Evolutionary conservation across 2,113 vertebrate genomes (phyloP).

Genomic region (Gobio gobio): DNA sequence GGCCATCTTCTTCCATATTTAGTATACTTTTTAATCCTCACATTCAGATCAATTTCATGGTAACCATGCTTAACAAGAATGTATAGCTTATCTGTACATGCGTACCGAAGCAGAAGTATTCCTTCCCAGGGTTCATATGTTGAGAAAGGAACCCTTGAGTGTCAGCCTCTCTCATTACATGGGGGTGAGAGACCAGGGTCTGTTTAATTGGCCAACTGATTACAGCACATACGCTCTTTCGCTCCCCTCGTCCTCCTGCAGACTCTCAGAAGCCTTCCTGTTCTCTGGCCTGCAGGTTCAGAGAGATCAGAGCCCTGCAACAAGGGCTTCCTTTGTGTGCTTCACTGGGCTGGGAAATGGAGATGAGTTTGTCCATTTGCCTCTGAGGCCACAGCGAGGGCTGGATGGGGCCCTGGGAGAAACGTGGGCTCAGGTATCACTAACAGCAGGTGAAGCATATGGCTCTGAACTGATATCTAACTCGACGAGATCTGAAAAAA

Average conservation of each 20-base stretch:
- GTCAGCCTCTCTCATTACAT: slow-evolving; percentile 64
- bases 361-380: slow-evolving; percentile 72
- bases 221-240: slow-evolving; percentile 55
- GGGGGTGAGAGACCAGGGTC: slow-evolving; percentile 65
- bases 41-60: neutral
- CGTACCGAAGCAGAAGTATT: neutral
- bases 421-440: slow-evolving; percentile 55
- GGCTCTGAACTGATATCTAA: slow-evolving; percentile 15
- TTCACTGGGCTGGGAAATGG: slow-evolving; percentile 70
- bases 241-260: slow-evolving; percentile 47
- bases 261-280: slow-evolving; percentile 57
- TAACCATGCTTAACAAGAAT: neutral
- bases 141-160: slow-evolving; percentile 54
- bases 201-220: slow-evolving; percentile 69
- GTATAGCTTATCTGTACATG: neutral
- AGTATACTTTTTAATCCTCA: neutral
- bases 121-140: slow-evolving; percentile 30
- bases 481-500: slow-evolving; percentile 18
- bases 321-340: slow-evolving; percentile 70
- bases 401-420: slow-evolving; percentile 50
- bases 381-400: slow-evolving; percentile 58
- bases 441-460: slow-evolving; percentile 51
- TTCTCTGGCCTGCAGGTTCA: slow-evolving; percentile 58
- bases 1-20: neutral
- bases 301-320: slow-evolving; percentile 55